Base-by-base conservation (phyloP, 2,888 invertebrate genomes). In the Ommatoiulus sabulosus region DNA sequence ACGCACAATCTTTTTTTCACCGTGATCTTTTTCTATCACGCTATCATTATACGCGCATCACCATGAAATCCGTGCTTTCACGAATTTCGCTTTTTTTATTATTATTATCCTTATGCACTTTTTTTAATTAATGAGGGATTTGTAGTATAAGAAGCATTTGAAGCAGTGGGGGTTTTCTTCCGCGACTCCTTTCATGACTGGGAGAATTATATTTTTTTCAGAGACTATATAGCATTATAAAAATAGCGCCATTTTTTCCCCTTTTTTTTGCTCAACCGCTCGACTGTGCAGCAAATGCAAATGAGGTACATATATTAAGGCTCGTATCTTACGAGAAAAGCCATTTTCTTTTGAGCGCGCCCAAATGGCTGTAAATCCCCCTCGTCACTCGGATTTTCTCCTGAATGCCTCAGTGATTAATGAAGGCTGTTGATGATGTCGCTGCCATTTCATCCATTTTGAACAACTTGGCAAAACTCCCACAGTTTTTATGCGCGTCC, bases 101-200 rank as follows among this genome's bases (percentile, higher is more conserved):
- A 80, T 80, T 35, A 80, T 80, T 35, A 80, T 80, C 80, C 80
- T 24, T 80, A 80, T 35, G 24, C 35, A 24, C 80, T 24, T 8
- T 80, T 80, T 80, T 80, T 80, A 80, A 80, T 80, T 80, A 80
- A 80, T 80, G 80, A 80, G 80, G 80, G 80, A 80, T 80, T 80
- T 80, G 80, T 80, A 8, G 80, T 80, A 80, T 80, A 80, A 80
- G 15, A 80, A 80, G 80, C 80, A 80, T 80, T 80, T 35, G 80
- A 80, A 80, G 80, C 24, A 80, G 80, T 12, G 15, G 80, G 15
- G 24, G 35, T 35, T 80, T 80, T 80, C 80, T 43, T 80, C 35
- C 15, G 35, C 3, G 80, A 80, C 10, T 80, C 80, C 35, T 80
- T 80, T 80, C 80, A 80, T 80, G 80, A 35, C 80, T 35, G 35